phyloP scores from a whole-genome alignment of 2,113 vertebrate genomes.

The Sinocyclocheilus grahami region DNA sequence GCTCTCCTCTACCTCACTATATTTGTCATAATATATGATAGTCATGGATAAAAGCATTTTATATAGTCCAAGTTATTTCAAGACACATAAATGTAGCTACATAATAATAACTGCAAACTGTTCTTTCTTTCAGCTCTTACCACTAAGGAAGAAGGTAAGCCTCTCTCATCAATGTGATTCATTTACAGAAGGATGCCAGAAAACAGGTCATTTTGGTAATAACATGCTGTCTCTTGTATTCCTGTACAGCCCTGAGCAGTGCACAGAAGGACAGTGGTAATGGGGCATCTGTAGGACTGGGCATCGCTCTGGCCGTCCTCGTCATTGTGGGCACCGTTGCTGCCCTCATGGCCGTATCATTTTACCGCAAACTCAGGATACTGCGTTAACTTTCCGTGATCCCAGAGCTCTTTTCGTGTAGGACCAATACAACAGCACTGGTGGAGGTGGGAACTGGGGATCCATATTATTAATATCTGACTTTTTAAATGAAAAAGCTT shows the following conservation, averaged over 20 bases:
- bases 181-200: neutral
- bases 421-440: constrained; percentile 33
- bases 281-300: constrained; percentile 61
- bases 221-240: constrained; percentile 42
- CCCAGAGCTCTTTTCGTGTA: neutral
- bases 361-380: constrained; percentile 62
- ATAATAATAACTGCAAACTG: neutral
- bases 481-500: neutral
- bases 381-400: constrained; percentile 46
- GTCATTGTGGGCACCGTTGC: constrained; percentile 59
- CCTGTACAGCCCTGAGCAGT: constrained; percentile 60
- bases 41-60: neutral
- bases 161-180: neutral
- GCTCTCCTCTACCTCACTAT: neutral
- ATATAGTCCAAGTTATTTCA: neutral
- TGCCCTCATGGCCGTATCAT: constrained; percentile 58
- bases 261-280: constrained; percentile 40
- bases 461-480: constrained; percentile 9
- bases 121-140: constrained; percentile 61
- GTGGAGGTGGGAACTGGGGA: constrained; percentile 58
- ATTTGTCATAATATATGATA: neutral
- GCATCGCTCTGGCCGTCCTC: constrained; percentile 68
- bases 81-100: neutral
- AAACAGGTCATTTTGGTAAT: neutral
- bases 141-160: constrained; percentile 65